Evolutionary conservation across 64 coral and sea anemone genomes (phyloP).

Genomic region (Stichodactyla mertensii): DNA sequence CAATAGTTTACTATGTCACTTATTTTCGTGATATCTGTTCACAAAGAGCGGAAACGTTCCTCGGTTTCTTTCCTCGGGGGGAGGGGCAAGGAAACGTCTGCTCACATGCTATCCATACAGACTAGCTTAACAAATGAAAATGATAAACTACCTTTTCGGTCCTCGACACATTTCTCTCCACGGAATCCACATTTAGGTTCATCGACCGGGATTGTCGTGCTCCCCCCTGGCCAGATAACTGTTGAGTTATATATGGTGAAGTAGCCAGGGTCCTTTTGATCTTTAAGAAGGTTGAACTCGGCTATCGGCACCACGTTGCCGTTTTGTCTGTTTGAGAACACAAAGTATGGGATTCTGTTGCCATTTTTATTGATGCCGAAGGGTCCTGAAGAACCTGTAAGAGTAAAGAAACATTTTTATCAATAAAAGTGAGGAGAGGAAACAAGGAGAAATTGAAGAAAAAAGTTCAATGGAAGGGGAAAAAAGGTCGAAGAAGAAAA

Average conservation of each 20-base stretch:
- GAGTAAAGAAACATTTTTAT: background rate
- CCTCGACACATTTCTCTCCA: slow-evolving; percentile 45
- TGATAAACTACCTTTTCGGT: background rate
- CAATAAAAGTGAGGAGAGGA: too few relatives aligned
- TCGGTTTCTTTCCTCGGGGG: too few relatives aligned
- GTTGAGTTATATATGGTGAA: slow-evolving; percentile 32
- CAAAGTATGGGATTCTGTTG: slow-evolving; percentile 66
- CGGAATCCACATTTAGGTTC: slow-evolving; percentile 69
- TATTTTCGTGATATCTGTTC: too few relatives aligned
- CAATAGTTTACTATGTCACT: too few relatives aligned
- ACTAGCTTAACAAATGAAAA: background rate
- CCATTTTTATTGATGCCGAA: slow-evolving; percentile 52
- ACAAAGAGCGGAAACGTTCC: too few relatives aligned
- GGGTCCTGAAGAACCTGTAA: slow-evolving; percentile 55
- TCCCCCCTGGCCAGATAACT: slow-evolving; percentile 54
- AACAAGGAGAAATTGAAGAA: background rate
- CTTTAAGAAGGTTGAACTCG: slow-evolving; percentile 47
- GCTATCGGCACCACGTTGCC: slow-evolving; percentile 19
- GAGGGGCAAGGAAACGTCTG: too few relatives aligned
- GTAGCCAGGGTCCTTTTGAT: background rate
- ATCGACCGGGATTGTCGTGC: slow-evolving; percentile 42
- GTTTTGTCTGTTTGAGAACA: slow-evolving; percentile 64
- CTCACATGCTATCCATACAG: too few relatives aligned
- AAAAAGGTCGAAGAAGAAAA: too few relatives aligned
- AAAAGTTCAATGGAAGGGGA: too few relatives aligned